Evolutionary conservation across 2,113 vertebrate species (phyloP).

Genomic region (Elgaria multicarinata): DNA sequence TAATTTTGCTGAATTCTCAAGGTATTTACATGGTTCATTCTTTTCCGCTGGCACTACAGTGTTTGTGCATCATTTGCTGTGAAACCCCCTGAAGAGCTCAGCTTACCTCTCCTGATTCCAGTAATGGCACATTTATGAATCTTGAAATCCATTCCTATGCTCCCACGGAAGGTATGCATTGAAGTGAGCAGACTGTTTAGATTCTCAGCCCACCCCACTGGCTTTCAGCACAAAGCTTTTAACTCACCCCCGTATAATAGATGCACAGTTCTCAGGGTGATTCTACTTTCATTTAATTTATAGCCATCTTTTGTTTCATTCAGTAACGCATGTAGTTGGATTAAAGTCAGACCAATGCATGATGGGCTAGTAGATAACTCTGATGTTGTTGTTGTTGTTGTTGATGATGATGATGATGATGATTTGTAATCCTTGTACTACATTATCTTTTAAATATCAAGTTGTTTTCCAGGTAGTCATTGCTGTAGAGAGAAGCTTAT

Average conservation of each 20-base stretch:
- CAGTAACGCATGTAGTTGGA: not conserved
- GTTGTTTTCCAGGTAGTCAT: not conserved
- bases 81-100: not conserved
- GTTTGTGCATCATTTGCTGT: not conserved
- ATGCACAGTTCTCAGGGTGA: not conserved
- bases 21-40: not conserved
- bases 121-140: conserved; percentile 16
- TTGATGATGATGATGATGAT: too few species aligned
- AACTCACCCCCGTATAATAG: not conserved
- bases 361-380: not conserved
- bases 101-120: not conserved
- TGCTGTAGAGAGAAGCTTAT: not conserved
- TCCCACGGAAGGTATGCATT: not conserved
- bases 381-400: not conserved
- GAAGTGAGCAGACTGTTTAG: not conserved
- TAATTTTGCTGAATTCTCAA: not conserved
- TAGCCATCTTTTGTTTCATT: conserved; percentile 15
- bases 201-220: not conserved
- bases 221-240: conserved; percentile 1
- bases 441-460: not conserved
- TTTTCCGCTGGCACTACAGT: not conserved
- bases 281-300: conserved; percentile 10
- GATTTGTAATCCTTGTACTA: not conserved
- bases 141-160: not conserved
- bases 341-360: not conserved